Percentiles rank a stretch among this genome's conserved stretches.
phyloP scores from a whole-genome alignment of 2,113 vertebrate species.

The Sapajus apella region DNA sequence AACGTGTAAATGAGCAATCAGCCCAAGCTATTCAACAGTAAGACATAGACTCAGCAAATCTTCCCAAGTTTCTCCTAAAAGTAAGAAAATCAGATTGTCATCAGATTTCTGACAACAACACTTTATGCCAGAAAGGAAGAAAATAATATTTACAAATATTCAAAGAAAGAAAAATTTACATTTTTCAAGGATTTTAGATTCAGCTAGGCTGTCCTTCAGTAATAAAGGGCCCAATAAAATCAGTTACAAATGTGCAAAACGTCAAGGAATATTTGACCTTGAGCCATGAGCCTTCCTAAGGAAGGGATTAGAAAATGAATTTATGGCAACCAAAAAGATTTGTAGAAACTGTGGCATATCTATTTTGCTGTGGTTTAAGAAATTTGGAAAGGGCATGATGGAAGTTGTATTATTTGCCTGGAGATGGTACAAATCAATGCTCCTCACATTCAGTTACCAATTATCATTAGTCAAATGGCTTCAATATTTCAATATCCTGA shows the following conservation, averaged over 20 bases:
- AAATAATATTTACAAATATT: not conserved
- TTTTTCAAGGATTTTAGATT: not conserved
- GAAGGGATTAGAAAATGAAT: conserved; percentile 5
- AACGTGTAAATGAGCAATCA: not conserved
- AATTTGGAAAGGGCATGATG: not conserved
- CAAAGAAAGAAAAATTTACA: not conserved
- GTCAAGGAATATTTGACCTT: not conserved
- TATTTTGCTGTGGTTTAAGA: not conserved
- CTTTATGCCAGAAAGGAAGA: not conserved
- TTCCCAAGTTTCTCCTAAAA: not conserved
- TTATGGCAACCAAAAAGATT: not conserved
- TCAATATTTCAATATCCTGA: not conserved
- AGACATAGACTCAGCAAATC: not conserved
- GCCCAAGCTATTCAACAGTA: not conserved
- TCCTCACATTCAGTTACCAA: conserved; percentile 37
- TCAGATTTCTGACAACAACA: not conserved
- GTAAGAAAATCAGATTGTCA: not conserved
- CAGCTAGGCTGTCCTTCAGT: not conserved
- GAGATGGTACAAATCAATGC: conserved; percentile 33
- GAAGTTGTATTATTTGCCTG: conserved; percentile 36
- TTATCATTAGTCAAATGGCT: not conserved
- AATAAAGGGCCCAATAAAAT: not conserved
- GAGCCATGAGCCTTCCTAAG: not conserved
- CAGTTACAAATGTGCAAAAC: conserved; percentile 34
- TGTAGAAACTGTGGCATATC: not conserved